Percentiles rank a stretch among this genome's conserved stretches.
phyloP scores from a whole-genome alignment of 2,888 invertebrate genomes.

The Trachelus tabidus region DNA sequence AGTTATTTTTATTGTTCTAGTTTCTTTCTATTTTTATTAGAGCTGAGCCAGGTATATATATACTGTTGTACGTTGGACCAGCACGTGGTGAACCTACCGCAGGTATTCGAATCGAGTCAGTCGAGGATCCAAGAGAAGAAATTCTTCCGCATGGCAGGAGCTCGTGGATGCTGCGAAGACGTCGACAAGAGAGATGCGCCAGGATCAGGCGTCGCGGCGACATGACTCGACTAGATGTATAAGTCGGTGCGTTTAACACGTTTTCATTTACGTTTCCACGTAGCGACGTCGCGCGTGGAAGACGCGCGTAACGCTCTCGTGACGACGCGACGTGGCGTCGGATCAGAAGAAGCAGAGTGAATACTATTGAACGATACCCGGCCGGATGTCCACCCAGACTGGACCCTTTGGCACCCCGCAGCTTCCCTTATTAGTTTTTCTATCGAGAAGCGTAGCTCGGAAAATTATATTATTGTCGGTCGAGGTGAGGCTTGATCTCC shows the following conservation, averaged over 20 bases:
- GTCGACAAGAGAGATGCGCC: background rate
- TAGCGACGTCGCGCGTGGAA: background rate
- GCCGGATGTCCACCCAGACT: background rate
- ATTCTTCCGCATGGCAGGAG: slow-evolving; percentile 5
- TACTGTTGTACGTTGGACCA: background rate
- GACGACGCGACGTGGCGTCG: background rate
- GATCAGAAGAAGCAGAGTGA: background rate
- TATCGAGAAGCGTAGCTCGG: slow-evolving; percentile 20
- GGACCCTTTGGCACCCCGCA: slow-evolving; percentile 21
- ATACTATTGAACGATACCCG: background rate
- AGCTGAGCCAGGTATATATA: background rate
- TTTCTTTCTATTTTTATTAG: background rate
- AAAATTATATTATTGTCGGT: slow-evolving; percentile 18
- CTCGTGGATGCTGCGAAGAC: background rate
- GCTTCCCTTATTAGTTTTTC: slow-evolving; percentile 24
- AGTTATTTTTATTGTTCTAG: background rate
- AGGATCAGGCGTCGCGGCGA: slow-evolving; percentile 4
- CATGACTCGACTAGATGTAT: slow-evolving; percentile 7
- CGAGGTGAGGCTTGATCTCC: slow-evolving; percentile 6
- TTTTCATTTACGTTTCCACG: slow-evolving; percentile 19
- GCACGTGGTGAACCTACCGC: slow-evolving; percentile 1
- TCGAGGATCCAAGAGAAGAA: background rate
- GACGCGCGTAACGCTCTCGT: background rate
- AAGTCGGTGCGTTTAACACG: slow-evolving; percentile 15
- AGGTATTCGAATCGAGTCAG: background rate